A percentile compares a stretch with the other conserved stretches of the same genome.
Evolutionary conservation across 2,113 vertebrate genomes (phyloP).

Genomic region (Clarias gariepinus): DNA sequence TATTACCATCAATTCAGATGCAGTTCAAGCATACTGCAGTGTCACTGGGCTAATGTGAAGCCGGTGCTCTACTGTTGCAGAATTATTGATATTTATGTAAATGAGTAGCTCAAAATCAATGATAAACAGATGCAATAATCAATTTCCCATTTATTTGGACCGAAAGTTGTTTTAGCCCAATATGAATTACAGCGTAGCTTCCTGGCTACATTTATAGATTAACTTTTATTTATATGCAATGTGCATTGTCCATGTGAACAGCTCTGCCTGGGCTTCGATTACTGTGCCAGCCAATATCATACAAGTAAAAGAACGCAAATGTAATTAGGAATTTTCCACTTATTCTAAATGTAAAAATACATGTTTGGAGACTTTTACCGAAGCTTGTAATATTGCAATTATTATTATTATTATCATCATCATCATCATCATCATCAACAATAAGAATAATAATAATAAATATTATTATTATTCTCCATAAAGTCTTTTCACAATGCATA

Average conservation of each 20-base stretch:
- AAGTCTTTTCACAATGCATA: background rate
- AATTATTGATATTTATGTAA: background rate
- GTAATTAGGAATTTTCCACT: background rate
- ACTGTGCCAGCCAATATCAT: background rate
- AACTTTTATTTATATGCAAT: background rate
- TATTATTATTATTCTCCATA: too few species aligned
- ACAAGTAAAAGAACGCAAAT: background rate
- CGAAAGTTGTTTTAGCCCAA: background rate
- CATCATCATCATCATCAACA: too few species aligned
- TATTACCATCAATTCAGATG: slow-evolving; percentile 1
- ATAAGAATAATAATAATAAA: too few species aligned
- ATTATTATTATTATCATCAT: too few species aligned
- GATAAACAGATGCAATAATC: background rate
- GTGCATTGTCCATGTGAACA: background rate
- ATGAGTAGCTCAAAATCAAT: background rate
- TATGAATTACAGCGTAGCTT: background rate
- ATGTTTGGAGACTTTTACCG: background rate
- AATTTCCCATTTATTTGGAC: background rate
- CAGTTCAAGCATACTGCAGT: background rate
- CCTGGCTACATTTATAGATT: background rate
- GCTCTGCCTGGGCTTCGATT: background rate
- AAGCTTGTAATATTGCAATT: background rate
- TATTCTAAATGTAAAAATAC: background rate
- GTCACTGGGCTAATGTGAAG: too few species aligned
- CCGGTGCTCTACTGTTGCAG: background rate